Base-by-base conservation (phyloP, 2,797 vertebrate genomes). In the Scolopax rusticola region DNA sequence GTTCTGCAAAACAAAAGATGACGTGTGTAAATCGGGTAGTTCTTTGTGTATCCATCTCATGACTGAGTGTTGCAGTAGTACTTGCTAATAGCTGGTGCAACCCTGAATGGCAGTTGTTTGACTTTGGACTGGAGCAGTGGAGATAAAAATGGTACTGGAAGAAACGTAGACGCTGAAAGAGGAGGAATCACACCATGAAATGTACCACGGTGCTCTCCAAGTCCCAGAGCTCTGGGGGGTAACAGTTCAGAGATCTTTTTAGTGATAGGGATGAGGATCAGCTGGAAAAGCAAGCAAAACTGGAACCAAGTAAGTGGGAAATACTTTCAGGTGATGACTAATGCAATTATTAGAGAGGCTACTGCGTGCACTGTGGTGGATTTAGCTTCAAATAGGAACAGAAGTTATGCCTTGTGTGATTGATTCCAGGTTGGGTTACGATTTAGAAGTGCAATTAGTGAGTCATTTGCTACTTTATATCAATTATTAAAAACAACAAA, bases 381-480 rank as follows among this genome's bases (percentile, higher is more conserved):
- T 95, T 94, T 57, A 75, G 84, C 91, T 93, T 92, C 78, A 74
- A 83, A 50, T 83, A 82, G 87, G 84, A 90, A 60, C 77, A 90
- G 78, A 81, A 94, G 69, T 96, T 95, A 53, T 64, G 92, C 71
- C 38, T 14, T 75, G 60, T 94, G 84, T 78, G 87, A 96, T 94
- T 94, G 92, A 97, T 96, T 95, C 84, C 84, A 95, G 95, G 91
- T 93, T 95, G 82, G 76, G 76, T 96, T 95, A 87, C 89, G 85
- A 43, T 89, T 91, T 85, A 78, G 93, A 83, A 75, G 57, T 54
- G 84, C 95, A 96, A 94, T 96, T 94, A 96, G 87, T 93, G 92
- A 96, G 68, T 96, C 91, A 96, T 95, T 89, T 96, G 88, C 92
- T 93, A 56, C 91, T 96, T 89, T 87, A 30, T 93, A 96, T 96